Evolutionary conservation across 2,797 vertebrate species (phyloP), one percentile per base, ranked within the genome.

Genomic region (Scolopax rusticola): DNA sequence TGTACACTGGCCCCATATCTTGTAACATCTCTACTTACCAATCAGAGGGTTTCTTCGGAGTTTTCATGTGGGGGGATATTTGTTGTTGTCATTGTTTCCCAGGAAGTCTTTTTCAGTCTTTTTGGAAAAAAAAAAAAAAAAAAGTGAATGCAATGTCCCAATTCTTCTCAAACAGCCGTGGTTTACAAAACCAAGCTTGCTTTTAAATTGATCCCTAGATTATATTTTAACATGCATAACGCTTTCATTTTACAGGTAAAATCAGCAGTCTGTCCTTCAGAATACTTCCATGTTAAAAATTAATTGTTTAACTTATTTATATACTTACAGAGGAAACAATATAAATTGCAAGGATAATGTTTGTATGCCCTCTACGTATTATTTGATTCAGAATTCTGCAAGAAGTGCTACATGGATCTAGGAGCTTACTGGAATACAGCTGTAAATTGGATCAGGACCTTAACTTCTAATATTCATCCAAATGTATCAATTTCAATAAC

Each of bases 111-210:
- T 60, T 91, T 79, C 1, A 0, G 3, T n/a, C 16, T 30, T 69
- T 17, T 25, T 8, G 2, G 43, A 45, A 45, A 20, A 3, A 15
- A 27, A 45, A 51, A 53, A 25, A 41, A 41, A 41, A 41, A 15
- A 0, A 73, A 79, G 5, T 1, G 0, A 63, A 50, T 43, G 21
- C 4, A n/a, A 23, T n/a, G 8, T 11, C 14, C 16, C 12, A 6
- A 11, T 28, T 88, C 11, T 54, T 82, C 19, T 61, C 7, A 5
- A 47, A 65, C 85, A 80, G 2, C 4, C 63, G 30, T 2, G 8
- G 13, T 59, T 80, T 80, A 11, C 9, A 65, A 91, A 76, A 24
- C 6, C 11, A 57, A 41, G 5, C 9, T 64, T 41, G 2, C 2
- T 89, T 85, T 28, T 61, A 59, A 53, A 41, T 50, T 60, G 10